These are phyloP conservation scores for Ovis canadensis DNA, from an alignment of 2,113 vertebrate genomes.

Conservation along the genomic window DNA sequence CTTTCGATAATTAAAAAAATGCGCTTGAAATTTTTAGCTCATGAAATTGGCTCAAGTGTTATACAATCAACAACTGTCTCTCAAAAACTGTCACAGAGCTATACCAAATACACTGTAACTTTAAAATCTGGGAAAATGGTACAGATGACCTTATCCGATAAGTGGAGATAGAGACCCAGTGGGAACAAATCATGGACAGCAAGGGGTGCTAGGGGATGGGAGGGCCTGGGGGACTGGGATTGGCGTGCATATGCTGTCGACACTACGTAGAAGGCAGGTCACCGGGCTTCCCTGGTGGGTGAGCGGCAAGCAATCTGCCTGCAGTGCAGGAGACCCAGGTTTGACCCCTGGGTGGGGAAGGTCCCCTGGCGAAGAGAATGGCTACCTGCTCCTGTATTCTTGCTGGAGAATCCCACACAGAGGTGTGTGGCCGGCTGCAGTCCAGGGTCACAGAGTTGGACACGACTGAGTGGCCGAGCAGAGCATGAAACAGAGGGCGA, in stretches of 20 bases:
- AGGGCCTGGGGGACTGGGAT: background rate
- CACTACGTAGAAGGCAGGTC: fast-evolving
- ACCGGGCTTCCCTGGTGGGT: background rate
- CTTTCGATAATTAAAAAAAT: constrained; percentile 45
- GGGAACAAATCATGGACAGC: background rate
- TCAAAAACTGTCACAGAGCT: background rate
- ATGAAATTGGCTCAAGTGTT: constrained; percentile 31
- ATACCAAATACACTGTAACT: background rate
- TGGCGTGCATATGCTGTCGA: fast-evolving
- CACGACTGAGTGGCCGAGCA: background rate
- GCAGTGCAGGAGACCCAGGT: background rate
- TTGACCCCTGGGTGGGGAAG: background rate
- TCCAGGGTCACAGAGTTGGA: background rate
- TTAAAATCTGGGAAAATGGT: background rate
- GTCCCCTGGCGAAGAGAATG: background rate
- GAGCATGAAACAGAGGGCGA: fast-evolving
- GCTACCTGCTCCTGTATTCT: background rate
- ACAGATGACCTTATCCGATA: background rate
- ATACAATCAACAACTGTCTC: constrained; percentile 24
- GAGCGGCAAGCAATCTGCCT: background rate
- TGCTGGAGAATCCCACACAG: background rate
- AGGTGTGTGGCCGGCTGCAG: background rate
- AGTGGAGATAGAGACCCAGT: background rate
- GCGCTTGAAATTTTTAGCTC: constrained; percentile 45
- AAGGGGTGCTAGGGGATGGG: background rate